phyloP scores from a whole-genome alignment of 1,140 invertebrate species.

The Danaus plexippus region DNA sequence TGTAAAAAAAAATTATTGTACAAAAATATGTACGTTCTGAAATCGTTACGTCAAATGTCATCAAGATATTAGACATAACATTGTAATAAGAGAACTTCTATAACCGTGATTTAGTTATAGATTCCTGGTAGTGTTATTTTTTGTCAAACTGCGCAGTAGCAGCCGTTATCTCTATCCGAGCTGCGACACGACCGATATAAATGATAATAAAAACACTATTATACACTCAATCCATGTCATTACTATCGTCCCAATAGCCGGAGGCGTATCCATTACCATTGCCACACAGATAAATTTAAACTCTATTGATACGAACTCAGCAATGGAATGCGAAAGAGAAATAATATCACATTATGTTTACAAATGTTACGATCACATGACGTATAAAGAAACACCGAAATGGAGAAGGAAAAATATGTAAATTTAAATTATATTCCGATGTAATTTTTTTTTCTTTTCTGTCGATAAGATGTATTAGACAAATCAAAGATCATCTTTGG shows the following conservation, averaged over 20 bases:
- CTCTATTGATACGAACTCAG: constrained; percentile 5
- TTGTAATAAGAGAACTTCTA: no score
- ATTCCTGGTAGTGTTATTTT: constrained; percentile 14
- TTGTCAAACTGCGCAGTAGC: constrained; percentile 52
- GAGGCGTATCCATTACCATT: constrained; percentile 26
- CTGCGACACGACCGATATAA: constrained; percentile 49
- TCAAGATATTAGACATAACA: no score
- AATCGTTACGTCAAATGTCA: no score
- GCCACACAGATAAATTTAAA: constrained; percentile 11
- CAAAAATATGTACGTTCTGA: no score
- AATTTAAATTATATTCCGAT: constrained; percentile 4
- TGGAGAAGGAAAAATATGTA: not conserved
- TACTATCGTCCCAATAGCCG: constrained; percentile 20
- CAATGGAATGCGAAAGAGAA: constrained; percentile 15
- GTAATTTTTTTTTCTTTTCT: not conserved
- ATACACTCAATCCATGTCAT: constrained; percentile 29
- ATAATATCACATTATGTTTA: constrained; percentile 5
- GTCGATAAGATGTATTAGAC: constrained; percentile 3
- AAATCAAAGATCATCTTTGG: constrained; percentile 17
- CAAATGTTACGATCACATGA: constrained; percentile 11
- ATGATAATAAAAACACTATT: constrained; percentile 54
- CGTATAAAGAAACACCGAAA: constrained; percentile 3
- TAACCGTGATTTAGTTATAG: no score
- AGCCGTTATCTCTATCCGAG: constrained; percentile 48
- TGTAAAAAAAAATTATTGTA: no score